phyloP scores from a whole-genome alignment of 1,140 invertebrate genomes.

The Cyclina sinensis region DNA sequence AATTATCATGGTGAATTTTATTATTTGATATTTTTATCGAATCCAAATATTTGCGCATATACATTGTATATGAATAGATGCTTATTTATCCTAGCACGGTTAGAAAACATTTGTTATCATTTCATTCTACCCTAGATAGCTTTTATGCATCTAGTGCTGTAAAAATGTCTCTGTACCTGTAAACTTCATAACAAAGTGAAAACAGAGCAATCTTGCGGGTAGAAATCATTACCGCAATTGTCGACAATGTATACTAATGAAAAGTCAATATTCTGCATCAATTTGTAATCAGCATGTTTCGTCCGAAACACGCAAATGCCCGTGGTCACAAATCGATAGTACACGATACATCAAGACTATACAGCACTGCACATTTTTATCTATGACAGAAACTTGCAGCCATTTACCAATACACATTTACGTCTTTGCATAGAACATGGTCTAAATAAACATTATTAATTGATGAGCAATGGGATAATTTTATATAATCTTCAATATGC shows the following conservation, averaged over 20 bases:
- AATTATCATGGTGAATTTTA: too few species aligned
- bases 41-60: too few species aligned
- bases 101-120: too few species aligned
- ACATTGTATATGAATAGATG: too few species aligned
- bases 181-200: background rate
- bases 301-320: constrained; percentile 31
- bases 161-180: too few species aligned
- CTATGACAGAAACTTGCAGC: background rate
- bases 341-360: background rate
- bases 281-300: constrained; percentile 44
- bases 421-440: background rate
- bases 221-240: constrained; percentile 1
- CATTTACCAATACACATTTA: background rate
- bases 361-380: background rate
- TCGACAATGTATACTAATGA: constrained; percentile 14
- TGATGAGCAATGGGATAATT: constrained; percentile 7
- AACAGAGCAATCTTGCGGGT: background rate
- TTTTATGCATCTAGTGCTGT: too few species aligned
- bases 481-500: background rate
- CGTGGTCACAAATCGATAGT: constrained; percentile 23
- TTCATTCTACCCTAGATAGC: too few species aligned
- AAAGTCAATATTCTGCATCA: constrained; percentile 35
- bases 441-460: background rate
- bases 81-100: too few species aligned
- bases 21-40: too few species aligned